Evolutionary conservation across 2,113 vertebrate genomes (phyloP).

Genomic region (Planiliza haematocheilus): DNA sequence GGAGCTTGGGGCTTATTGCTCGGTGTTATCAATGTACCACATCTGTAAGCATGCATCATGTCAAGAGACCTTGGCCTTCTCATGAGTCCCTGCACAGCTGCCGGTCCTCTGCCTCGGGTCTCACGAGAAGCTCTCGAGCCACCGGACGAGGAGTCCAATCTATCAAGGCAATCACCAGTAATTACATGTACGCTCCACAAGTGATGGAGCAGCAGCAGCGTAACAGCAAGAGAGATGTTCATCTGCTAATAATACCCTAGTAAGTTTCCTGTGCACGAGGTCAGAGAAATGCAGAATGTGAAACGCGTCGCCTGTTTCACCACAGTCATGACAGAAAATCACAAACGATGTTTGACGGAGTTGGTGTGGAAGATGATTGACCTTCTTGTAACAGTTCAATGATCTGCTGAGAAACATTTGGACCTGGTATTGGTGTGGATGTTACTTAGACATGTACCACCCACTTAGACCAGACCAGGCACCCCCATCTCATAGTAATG

Average conservation of each 20-base stretch:
- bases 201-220: slow-evolving; percentile 4
- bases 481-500: no score
- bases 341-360: background rate
- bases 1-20: background rate
- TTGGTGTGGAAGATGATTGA: background rate
- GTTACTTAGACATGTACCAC: no score
- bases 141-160: slow-evolving; percentile 17
- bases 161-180: slow-evolving; percentile 50
- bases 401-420: no score
- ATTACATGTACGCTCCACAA: slow-evolving; percentile 35
- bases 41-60: slow-evolving; percentile 6
- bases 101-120: background rate
- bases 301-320: background rate
- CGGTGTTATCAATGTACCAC: slow-evolving; percentile 11
- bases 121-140: slow-evolving; percentile 19
- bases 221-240: slow-evolving; percentile 40
- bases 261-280: slow-evolving; percentile 31
- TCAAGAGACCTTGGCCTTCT: background rate
- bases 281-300: background rate
- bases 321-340: slow-evolving; percentile 1
- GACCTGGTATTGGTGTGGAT: no score
- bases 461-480: no score
- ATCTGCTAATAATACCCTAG: slow-evolving; percentile 48
- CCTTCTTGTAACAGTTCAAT: no score
- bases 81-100: slow-evolving; percentile 14